These are phyloP conservation scores for Tangara arthus DNA, from an alignment of 2,797 vertebrate species.

Conservation along the genomic window DNA sequence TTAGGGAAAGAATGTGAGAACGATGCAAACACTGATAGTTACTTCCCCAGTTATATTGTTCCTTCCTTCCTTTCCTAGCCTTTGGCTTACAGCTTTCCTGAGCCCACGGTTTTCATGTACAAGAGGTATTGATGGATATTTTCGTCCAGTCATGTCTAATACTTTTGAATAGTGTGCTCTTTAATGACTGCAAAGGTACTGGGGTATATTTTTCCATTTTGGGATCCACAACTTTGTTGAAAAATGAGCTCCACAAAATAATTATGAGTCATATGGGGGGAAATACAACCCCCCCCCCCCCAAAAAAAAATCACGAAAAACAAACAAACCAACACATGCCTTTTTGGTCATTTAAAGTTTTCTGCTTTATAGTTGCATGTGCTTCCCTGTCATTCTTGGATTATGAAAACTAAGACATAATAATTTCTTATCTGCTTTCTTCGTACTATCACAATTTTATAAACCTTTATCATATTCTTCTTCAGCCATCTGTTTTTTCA, in stretches of 20 bases:
- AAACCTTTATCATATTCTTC: constrained; percentile 5
- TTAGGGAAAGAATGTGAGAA: not conserved
- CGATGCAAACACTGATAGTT: not conserved
- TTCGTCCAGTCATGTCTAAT: not conserved
- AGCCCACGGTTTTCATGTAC: not conserved
- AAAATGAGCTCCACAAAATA: not conserved
- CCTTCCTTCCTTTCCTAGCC: not conserved
- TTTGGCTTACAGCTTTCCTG: not conserved
- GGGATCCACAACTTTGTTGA: not conserved
- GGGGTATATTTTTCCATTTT: not conserved
- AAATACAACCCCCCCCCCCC: not conserved
- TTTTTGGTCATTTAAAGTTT: not conserved
- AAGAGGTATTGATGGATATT: not conserved
- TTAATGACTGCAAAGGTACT: not conserved
- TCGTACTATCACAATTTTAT: not conserved
- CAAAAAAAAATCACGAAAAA: no score
- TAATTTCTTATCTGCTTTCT: not conserved
- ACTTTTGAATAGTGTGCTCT: not conserved
- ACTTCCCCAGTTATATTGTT: not conserved
- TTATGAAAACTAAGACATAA: not conserved
- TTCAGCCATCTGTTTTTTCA: constrained; percentile 14
- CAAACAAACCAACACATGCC: not conserved
- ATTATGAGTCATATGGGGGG: not conserved
- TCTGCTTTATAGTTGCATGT: not conserved
- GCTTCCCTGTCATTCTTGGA: not conserved